Evolutionary conservation across 2,888 invertebrate species (phyloP).

Genomic region (Baccha elongata): DNA sequence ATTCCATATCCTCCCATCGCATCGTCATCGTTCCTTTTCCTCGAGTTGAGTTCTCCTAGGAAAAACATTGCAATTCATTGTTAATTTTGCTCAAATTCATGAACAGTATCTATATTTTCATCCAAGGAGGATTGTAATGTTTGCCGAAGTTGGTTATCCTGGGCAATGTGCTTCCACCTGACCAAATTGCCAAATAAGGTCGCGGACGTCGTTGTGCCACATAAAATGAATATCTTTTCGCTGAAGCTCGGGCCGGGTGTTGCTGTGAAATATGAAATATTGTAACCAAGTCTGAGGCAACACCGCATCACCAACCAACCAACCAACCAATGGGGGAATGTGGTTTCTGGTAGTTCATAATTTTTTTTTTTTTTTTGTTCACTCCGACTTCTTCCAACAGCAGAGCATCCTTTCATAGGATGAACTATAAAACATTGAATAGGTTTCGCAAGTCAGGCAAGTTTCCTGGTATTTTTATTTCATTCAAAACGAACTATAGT

Average conservation of each 20-base stretch:
- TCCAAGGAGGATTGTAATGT: constrained; percentile 12
- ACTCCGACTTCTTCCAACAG: too few relatives aligned
- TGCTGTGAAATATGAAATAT: constrained; percentile 64
- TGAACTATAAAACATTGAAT: constrained; percentile 41
- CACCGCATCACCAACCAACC: too few relatives aligned
- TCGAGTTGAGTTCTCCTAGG: neutral
- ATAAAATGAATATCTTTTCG: constrained; percentile 40
- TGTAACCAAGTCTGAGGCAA: constrained; percentile 41
- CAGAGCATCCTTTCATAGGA: constrained; percentile 39
- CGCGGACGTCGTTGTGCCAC: constrained; percentile 20
- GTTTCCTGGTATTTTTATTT: constrained; percentile 15
- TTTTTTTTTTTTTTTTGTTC: neutral
- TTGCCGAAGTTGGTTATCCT: constrained; percentile 31
- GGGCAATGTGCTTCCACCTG: constrained; percentile 53
- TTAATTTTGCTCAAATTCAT: constrained; percentile 44
- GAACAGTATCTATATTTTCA: constrained; percentile 35
- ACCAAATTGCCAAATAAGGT: constrained; percentile 42
- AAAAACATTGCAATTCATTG: constrained; percentile 45
- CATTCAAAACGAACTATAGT: too few relatives aligned
- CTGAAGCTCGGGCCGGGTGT: constrained; percentile 25
- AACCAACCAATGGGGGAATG: neutral
- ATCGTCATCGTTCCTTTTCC: neutral
- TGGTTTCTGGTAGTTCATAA: constrained; percentile 29
- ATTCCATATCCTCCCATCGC: neutral
- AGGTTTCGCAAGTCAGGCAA: constrained; percentile 29